Evolutionary conservation across 2,888 invertebrate species (phyloP), one percentile per base, ranked within the genome.

Genomic region (Isoperla grammatica): DNA sequence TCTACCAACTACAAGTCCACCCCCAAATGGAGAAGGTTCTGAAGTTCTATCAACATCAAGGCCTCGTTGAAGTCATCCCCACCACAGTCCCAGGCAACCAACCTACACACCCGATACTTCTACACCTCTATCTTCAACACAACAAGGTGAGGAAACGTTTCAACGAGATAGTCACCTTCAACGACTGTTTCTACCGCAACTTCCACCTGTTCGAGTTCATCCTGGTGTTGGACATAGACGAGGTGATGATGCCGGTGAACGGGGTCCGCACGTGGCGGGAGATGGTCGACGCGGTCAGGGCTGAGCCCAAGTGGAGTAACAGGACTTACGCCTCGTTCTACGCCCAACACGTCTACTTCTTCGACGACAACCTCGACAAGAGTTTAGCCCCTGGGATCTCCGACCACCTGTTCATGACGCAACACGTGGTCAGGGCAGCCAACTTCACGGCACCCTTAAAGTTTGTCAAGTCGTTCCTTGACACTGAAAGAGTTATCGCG

Each of bases 81-180:
- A 62, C 75, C 2, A 69, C 71, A 3, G 66, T 78, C 15, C 76
- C 77, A 1, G 74, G 73, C 4, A 66, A 69, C 8, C 69, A 70
- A 53, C 74, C 75, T 12, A 75, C 73, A 61, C 60, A 68, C 6
- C 71, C 72, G 6, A 61, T 64, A n/a, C 64, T 71, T 4, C 65
- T 68, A 19, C 66, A 69, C 53, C 54, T 67, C 55, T 76, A 70
- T 61, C 70, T 75, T 20, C 68, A 68, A 61, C 66, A 68, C 5
- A 75, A 74, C 64, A 61, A 72, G 15, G 73, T 71, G 54, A 73
- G 74, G 62, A 77, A 77, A 67, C 67, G 77, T 2, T 69, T 75
- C 37, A 73, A 74, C 59, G 78, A 78, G 63, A 65, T 78, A 13
- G 71, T 77, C 43, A 74, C 76, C 2, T 78, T 77, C 68, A 78